A percentile compares a stretch with the other conserved stretches of the same genome.
phyloP scores from a whole-genome alignment of 35 echinoderm and acorn worm genomes.

The Heliocidaris erythrogramma region DNA sequence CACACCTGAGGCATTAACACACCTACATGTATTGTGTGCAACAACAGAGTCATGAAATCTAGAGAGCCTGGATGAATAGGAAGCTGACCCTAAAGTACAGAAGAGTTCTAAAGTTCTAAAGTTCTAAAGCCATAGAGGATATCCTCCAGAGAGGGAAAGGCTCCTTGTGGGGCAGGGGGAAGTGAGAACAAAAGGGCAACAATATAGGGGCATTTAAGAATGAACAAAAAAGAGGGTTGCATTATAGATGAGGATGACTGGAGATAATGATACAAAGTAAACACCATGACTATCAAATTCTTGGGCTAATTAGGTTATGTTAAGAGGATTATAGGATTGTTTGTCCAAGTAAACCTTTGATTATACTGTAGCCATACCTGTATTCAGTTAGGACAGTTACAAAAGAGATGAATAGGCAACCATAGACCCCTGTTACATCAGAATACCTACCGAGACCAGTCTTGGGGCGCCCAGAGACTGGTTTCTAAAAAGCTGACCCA shows the following conservation, averaged over 20 bases:
- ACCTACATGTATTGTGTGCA: background rate
- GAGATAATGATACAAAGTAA: background rate
- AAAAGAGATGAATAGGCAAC: background rate
- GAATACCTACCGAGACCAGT: no score
- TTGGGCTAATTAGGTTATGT: background rate
- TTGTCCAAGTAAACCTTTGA: background rate
- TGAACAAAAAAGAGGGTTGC: background rate
- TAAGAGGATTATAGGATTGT: background rate
- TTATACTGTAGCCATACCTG: no score
- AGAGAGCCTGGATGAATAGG: background rate
- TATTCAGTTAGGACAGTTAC: background rate
- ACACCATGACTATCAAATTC: background rate
- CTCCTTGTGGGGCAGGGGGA: background rate
- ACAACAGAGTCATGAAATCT: background rate
- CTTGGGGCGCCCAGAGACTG: no score
- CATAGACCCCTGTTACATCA: no score
- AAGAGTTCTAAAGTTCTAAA: background rate
- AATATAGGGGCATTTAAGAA: background rate
- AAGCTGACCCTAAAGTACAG: background rate
- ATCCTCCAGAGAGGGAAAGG: background rate
- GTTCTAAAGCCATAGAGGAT: background rate
- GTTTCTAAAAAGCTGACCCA: no score
- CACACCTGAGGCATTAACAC: background rate
- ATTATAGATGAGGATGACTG: background rate
- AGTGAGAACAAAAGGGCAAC: background rate